Base-by-base conservation (phyloP, 2,797 vertebrate genomes). In the Acanthurus tractus region DNA sequence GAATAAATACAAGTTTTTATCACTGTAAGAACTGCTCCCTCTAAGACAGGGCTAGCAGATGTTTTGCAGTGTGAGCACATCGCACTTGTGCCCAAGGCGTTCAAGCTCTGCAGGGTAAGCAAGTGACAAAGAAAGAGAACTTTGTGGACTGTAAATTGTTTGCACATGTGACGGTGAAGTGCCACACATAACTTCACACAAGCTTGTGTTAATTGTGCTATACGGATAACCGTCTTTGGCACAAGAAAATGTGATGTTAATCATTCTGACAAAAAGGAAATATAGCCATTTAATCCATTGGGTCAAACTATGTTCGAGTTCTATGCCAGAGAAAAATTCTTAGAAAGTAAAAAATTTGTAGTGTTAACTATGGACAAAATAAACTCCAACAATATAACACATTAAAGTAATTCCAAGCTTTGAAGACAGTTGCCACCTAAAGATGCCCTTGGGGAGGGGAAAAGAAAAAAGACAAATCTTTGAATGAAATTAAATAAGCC, bases 21-120 rank as follows among this genome's bases (percentile, higher is more conserved):
- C 18, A 48, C 0, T 45, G 36, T 72, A 38, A 78, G 22, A 55
- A 14, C 29, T 76, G 42, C 49, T 76, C 68, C 45, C 61, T 73
- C 17, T 55, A 23, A 48, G 20, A 29, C 10, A 17, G 2, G 46
- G 40, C 58, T 17, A 46, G 29, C 2, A 8, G 61, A 29, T 68
- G 44, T 72, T 78, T 34, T 34, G 29, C 29, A 34, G 29, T 72
- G 44, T 44, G 56, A 44, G 38, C 11, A 36, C 20, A 48, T 46
- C 36, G 29, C 14, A 61, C 38, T 23, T 42, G 3, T 22, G n/a
- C 11, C 36, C 29, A 23, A 36, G 25, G 29, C 9, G 48, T 48
- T 18, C 20, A 36, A 42, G 20, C 25, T 62, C 71, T 58, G 38
- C 52, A 40, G 8, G 9, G 70, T 71, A 11, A 17, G 9, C 25